Evolutionary conservation across 2,797 vertebrate genomes (phyloP).

Genomic region (Vespertilio murinus): DNA sequence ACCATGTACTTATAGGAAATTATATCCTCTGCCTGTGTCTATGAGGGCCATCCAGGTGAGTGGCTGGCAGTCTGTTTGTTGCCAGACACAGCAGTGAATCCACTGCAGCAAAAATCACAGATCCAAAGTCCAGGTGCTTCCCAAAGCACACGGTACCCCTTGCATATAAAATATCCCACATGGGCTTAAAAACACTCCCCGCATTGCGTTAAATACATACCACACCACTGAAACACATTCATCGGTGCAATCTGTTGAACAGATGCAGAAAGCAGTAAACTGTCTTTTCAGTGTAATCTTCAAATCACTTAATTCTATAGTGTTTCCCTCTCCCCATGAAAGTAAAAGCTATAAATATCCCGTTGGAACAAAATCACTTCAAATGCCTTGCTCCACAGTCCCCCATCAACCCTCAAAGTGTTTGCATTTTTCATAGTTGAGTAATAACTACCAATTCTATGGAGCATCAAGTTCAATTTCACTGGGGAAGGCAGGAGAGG

Average conservation of each 20-base stretch:
- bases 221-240: slow-evolving; percentile 59
- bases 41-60: background rate
- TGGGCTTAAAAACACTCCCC: slow-evolving; percentile 54
- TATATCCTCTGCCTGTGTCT: background rate
- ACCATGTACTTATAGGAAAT: background rate
- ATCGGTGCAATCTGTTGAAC: slow-evolving; percentile 3
- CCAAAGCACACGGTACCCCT: background rate
- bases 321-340: background rate
- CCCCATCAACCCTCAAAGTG: background rate
- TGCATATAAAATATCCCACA: slow-evolving; percentile 25
- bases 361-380: background rate
- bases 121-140: slow-evolving; percentile 43
- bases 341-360: background rate
- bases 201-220: slow-evolving; percentile 53
- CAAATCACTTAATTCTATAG: background rate
- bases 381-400: background rate
- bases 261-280: slow-evolving; percentile 63
- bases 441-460: background rate
- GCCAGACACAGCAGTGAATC: slow-evolving; percentile 57
- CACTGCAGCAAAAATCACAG: slow-evolving; percentile 51
- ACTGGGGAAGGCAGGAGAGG: background rate
- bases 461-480: background rate
- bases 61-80: slow-evolving; percentile 46
- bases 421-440: background rate
- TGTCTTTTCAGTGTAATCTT: background rate